Conservation (phyloP, 2,113 vertebrate genomes). For the Paramormyrops kingsleyae region DNA sequence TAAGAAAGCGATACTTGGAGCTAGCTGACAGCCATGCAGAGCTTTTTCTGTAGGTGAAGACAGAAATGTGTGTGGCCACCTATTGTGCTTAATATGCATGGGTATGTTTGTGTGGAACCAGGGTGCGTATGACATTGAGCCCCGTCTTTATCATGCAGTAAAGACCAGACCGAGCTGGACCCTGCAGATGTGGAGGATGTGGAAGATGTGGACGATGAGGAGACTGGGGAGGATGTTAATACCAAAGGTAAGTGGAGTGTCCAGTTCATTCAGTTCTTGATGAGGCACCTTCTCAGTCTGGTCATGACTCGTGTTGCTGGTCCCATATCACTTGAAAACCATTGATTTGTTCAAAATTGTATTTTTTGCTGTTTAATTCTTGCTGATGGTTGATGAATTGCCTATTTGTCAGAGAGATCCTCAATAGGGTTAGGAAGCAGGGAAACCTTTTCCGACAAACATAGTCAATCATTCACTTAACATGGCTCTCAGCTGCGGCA, state of each 20-base stretch:
- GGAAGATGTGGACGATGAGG: slow-evolving; percentile 92
- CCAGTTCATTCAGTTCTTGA: slow-evolving; percentile 25
- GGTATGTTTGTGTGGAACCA: neutral
- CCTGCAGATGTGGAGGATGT: slow-evolving; percentile 98
- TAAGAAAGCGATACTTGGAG: neutral
- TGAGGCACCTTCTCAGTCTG: neutral
- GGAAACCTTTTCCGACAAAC: neutral
- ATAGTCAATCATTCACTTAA: neutral
- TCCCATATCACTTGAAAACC: neutral
- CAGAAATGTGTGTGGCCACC: neutral
- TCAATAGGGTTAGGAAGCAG: neutral
- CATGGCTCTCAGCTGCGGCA: neutral
- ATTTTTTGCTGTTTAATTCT: neutral
- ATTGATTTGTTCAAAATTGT: neutral
- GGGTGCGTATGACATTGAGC: neutral
- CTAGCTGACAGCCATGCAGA: neutral
- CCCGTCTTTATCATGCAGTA: slow-evolving; percentile 59
- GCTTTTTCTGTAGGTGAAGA: neutral
- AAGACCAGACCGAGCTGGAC: slow-evolving; percentile 93
- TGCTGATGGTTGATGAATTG: slow-evolving; percentile 19
- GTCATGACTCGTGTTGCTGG: neutral
- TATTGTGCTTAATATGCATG: neutral
- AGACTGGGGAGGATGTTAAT: slow-evolving; percentile 86
- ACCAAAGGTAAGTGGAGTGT: slow-evolving; percentile 76
- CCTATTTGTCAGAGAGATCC: neutral